Conservation (phyloP, 2,797 vertebrate species). For the Hydrolagus colliei region DNA sequence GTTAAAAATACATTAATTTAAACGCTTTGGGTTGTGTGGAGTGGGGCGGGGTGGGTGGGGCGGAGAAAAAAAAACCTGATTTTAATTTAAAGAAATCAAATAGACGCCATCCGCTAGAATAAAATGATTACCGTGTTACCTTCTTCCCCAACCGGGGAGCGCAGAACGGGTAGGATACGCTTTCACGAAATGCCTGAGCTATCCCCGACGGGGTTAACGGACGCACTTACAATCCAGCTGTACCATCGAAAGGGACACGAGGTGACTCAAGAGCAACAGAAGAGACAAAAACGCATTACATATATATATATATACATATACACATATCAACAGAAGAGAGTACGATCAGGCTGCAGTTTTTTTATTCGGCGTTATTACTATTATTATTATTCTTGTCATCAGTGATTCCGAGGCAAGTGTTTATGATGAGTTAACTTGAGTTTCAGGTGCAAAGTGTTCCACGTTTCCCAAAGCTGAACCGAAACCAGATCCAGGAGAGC, state of each 20-base stretch:
- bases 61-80: no score
- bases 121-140: no score
- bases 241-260: background rate
- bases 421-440: slow-evolving; percentile 1
- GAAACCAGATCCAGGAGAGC: slow-evolving; percentile 55
- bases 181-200: background rate
- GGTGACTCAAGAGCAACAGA: background rate
- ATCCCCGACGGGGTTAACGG: background rate
- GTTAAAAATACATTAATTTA: no score
- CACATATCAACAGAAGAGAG: background rate
- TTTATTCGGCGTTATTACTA: background rate
- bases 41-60: no score
- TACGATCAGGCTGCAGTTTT: no score
- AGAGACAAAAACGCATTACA: background rate
- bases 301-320: no score
- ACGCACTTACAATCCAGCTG: background rate
- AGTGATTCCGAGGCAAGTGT: background rate
- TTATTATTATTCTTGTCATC: no score
- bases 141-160: background rate
- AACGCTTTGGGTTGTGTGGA: no score
- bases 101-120: no score
- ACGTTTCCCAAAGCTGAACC: slow-evolving; percentile 39
- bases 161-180: background rate
- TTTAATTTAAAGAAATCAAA: no score
- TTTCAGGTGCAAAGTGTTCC: background rate